These are phyloP conservation scores for Halcyon senegalensis DNA, from an alignment of 2,113 vertebrate genomes.

Conservation along the genomic window DNA sequence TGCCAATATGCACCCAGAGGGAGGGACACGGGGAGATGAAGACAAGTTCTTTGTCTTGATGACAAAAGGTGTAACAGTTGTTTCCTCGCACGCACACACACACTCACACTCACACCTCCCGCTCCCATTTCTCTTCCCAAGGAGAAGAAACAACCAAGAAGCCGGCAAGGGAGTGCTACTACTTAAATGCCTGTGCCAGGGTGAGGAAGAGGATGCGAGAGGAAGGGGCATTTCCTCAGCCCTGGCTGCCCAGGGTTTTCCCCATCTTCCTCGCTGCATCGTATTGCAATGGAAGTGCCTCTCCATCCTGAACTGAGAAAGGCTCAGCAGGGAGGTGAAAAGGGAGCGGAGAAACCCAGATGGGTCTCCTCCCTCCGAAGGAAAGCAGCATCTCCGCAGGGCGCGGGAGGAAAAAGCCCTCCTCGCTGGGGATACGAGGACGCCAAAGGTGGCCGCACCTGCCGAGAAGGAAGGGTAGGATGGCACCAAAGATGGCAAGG, in stretches of 20 bases:
- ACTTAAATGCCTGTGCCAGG: not conserved
- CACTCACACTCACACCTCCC: not conserved
- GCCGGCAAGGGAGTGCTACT: not conserved
- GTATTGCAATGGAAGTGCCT: not conserved
- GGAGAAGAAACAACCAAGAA: not conserved
- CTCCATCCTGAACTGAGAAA: not conserved
- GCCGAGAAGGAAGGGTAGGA: not conserved
- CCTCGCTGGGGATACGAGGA: rapidly evolving
- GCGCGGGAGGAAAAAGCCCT: not conserved
- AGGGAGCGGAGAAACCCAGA: not conserved
- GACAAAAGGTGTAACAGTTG: conserved; percentile 69
- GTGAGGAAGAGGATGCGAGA: not conserved
- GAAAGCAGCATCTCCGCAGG: not conserved
- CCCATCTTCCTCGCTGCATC: not conserved
- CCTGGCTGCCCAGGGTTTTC: not conserved
- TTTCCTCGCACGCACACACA: not conserved
- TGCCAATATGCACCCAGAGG: conserved; percentile 7
- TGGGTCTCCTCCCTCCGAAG: not conserved
- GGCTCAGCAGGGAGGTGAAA: not conserved
- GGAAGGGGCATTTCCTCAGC: conserved; percentile 5
- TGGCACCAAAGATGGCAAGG: not conserved
- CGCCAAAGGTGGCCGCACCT: not conserved
- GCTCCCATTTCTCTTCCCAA: not conserved
- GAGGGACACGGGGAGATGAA: not conserved
- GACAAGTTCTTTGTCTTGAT: conserved; percentile 68